Evolutionary conservation across 2,113 vertebrate genomes (phyloP), one percentile per base, ranked within the genome.

Genomic region (Charadrius vociferus): DNA sequence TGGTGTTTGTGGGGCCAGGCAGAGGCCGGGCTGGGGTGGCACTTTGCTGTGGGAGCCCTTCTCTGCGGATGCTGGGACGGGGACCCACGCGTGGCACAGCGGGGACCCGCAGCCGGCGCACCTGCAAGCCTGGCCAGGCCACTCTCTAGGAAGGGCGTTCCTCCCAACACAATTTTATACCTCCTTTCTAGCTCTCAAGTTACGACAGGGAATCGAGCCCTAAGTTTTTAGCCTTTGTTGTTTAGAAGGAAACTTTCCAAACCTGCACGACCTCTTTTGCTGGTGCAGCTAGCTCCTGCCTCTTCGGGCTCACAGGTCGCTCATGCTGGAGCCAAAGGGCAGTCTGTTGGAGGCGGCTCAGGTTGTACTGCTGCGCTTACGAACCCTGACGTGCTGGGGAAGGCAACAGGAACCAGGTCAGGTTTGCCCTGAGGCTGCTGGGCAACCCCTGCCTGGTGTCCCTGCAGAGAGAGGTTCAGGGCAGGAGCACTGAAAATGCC

Each of bases 311-410:
- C 5, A 1, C 86, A 49, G 58, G 70, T 91, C 30, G 13, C 78
- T 81, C 8, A 34, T 11, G 53, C 32, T 14, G 80, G 41, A 71
- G 82, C 55, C 65, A 22, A 84, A 81, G 80, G 56, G 36, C 43
- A 45, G 0, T 47, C 66, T 0, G 0, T 23, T 39, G 43, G 45
- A 39, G 63, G 55, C 3, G 1, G 55, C n/a, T 78, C 29, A 15
- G 75, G 41, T n/a, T 30, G 43, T 53, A 9, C n/a, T 36, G n/a
- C 66, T 61, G 78, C 2, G 1, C 41, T 59, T 26, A 34, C 5
- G 5, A 77, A 32, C 55, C 63, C 75, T 18, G 50, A 20, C 47
- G 65, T 0, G 1, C 49, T 53, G 80, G 61, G 29, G 27, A 92
- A 47, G 17, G 88, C 73, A 77, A 6, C 14, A 52, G 52, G 61